Base-by-base conservation (phyloP, 2,888 invertebrate genomes). In the Scaptomyza parva region DNA sequence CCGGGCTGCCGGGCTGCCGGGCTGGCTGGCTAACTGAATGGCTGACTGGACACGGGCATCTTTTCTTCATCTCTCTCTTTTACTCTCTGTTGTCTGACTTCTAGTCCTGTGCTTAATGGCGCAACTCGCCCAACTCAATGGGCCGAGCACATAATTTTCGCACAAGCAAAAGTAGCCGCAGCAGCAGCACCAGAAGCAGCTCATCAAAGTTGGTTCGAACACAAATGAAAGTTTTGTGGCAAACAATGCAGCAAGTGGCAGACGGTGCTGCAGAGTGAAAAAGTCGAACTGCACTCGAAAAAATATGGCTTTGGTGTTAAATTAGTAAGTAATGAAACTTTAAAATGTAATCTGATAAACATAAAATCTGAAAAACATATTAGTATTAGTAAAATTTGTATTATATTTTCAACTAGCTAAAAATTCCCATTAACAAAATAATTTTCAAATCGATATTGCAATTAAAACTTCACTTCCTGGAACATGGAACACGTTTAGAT, bases 141-240 rank as follows among this genome's bases (percentile, higher is more conserved):
- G 80, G 50, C 75, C 83, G 67, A 59, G 77, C 68, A 74, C 78
- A 86, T 81, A 60, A 78, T 81, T 83, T 72, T 83, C 66, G 53
- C 64, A 62, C 62, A 67, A 39, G 57, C 57, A 40, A 41, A 59
- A 37, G 48, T 30, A 55, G 30, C 28, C 20, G 28, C 43, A 45
- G 26, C 41, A 17, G 40, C 63, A 22, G 52, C 26, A 8, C 2
- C 22, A 24, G 6, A 24, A 24, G 48, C 65, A 74, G 75, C 85
- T 82, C 82, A 85, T 83, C 86, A 84, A 84, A 84, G 71, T 84
- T 86, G 62, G 75, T 70, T 84, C 81, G 78, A 80, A 86, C 75
- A 86, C 81, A 86, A 80, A 84, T 69, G 76, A 81, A 86, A 86
- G 64, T 80, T 84, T 86, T 74, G 71, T 65, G 71, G 79, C 68